Evolutionary conservation across 2,113 vertebrate genomes (phyloP).

Genomic region (Sialia sialis): DNA sequence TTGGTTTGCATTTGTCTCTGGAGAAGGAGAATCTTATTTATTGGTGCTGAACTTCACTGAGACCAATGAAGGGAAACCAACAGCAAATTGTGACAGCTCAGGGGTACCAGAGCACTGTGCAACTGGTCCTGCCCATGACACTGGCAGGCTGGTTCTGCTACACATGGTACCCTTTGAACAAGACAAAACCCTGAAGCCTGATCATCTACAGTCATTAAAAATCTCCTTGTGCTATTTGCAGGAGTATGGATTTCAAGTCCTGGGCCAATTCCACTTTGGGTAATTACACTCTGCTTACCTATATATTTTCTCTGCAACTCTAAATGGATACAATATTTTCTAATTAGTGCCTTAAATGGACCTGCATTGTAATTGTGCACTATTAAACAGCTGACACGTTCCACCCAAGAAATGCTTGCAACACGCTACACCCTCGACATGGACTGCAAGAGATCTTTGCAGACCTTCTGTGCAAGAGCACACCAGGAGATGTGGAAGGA

Average conservation of each 20-base stretch:
- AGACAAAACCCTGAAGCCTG: background rate
- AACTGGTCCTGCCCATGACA: background rate
- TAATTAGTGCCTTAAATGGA: conserved; percentile 53
- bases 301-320: conserved; percentile 59
- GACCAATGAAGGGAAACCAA: background rate
- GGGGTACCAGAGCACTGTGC: background rate
- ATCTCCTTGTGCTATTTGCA: conserved; percentile 50
- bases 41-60: background rate
- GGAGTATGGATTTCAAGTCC: conserved; percentile 56
- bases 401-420: background rate
- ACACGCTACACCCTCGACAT: accelerated
- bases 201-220: conserved; percentile 32
- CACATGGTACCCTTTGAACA: background rate
- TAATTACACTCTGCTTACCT: conserved; percentile 63
- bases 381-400: conserved; percentile 16
- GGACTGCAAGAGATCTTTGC: background rate
- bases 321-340: conserved; percentile 64
- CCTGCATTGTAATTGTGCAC: conserved; percentile 26
- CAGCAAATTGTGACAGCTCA: background rate
- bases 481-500: background rate
- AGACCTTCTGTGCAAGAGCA: background rate
- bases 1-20: background rate
- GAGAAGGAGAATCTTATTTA: background rate
- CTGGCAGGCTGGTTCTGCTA: background rate
- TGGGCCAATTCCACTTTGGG: conserved; percentile 61